Percentiles rank a stretch among this genome's conserved stretches.
Evolutionary conservation across 2,797 vertebrate species (phyloP).

Genomic region (Chaetodon trifasciatus): DNA sequence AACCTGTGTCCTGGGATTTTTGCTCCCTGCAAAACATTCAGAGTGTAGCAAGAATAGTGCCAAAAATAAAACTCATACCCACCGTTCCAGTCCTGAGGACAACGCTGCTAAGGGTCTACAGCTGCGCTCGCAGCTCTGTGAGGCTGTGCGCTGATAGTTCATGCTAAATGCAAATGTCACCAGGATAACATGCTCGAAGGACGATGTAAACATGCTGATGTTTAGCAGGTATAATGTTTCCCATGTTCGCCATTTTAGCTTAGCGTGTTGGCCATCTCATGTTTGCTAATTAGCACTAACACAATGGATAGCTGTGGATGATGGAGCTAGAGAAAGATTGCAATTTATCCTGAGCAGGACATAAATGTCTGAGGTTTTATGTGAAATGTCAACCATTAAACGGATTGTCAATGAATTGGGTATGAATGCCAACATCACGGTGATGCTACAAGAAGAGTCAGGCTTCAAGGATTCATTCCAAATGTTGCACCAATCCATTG

Average conservation of each 20-base stretch:
- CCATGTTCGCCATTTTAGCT: not conserved
- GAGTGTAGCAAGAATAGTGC: conserved; percentile 15
- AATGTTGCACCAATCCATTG: not conserved
- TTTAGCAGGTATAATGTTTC: not conserved
- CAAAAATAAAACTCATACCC: conserved; percentile 27
- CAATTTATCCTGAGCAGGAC: too few species aligned
- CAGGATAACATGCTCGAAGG: not conserved
- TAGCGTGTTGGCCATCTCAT: not conserved
- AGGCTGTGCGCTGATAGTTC: not conserved
- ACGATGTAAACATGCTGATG: not conserved
- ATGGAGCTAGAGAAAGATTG: not conserved
- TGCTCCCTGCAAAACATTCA: conserved; percentile 17
- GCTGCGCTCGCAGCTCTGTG: not conserved
- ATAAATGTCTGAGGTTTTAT: not conserved
- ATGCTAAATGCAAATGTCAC: not conserved
- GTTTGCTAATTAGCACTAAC: not conserved
- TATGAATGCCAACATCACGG: not conserved
- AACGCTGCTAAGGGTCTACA: not conserved
- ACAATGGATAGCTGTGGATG: not conserved
- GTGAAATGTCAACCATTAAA: not conserved
- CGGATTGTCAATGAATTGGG: not conserved
- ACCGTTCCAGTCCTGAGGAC: not conserved
- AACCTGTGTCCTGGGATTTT: conserved; percentile 22
- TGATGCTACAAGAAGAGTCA: too few species aligned
- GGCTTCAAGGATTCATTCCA: too few species aligned